phyloP scores from a whole-genome alignment of 2,888 invertebrate genomes.

The Hydropsyche betteni region DNA sequence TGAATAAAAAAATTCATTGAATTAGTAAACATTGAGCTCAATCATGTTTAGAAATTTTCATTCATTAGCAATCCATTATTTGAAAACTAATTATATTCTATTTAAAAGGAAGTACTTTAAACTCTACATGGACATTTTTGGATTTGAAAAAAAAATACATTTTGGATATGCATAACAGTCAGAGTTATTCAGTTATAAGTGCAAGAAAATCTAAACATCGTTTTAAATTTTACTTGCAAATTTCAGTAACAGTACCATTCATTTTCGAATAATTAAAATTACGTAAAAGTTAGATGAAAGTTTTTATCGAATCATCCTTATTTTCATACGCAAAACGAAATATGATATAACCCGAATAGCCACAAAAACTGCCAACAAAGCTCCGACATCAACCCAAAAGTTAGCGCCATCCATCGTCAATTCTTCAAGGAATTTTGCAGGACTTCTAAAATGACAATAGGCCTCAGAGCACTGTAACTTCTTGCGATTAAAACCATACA shows the following conservation, averaged over 20 bases:
- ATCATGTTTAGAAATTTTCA: no score
- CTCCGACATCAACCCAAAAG: conserved; percentile 85
- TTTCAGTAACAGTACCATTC: neutral
- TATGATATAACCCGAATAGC: conserved; percentile 81
- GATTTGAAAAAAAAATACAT: neutral
- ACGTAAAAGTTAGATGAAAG: conserved; percentile 5
- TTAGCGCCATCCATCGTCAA: conserved; percentile 83
- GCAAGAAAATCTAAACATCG: conserved; percentile 1
- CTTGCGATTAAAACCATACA: conserved; percentile 88
- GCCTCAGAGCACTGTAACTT: conserved; percentile 83
- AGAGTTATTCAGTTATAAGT: neutral
- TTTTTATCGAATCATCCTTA: conserved; percentile 67
- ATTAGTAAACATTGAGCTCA: no score
- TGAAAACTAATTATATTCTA: no score
- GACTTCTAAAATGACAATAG: conserved; percentile 85
- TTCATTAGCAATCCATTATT: no score
- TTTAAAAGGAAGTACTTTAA: no score
- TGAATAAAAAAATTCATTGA: no score
- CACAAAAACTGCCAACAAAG: conserved; percentile 82
- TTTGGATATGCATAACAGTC: conserved; percentile 1
- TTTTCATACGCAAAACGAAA: conserved; percentile 83
- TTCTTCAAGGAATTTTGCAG: conserved; percentile 83
- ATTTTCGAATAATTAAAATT: conserved; percentile 4
- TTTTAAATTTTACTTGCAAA: neutral
- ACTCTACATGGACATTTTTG: no score